Base-by-base conservation (phyloP, 1,140 invertebrate species). In the Drosophila navojoa region DNA sequence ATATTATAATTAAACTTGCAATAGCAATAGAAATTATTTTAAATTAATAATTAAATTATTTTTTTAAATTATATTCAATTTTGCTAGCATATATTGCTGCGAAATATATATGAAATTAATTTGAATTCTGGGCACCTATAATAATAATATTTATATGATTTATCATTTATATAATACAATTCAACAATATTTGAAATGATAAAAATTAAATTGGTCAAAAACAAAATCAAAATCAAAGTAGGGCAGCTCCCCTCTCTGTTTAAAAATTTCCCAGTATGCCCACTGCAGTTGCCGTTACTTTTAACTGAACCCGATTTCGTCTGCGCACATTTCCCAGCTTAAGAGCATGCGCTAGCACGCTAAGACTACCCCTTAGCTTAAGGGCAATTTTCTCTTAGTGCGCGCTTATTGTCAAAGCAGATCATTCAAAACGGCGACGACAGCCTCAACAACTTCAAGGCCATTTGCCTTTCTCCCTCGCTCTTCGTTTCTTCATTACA, bases 401-500 rank as follows among this genome's bases (percentile, higher is more conserved):
- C 6, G 5, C 42, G 16, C 6, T 3, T 15, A 2, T 6, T 9
- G n/a, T 45, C 15, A 1, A 54, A 38, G 13, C 52, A 47, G 70
- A 72, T 72, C 70, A 29, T 52, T 49, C n/a, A 62, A 10, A 10
- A 32, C 47, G 22, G 1, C 27, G 5, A 11, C 15, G 1, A 15
- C 38, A 38, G 32, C 29, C 60, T 87, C 81, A 87, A 87, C 19
- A 38, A 25, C 40, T 67, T 87, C 81, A 87, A 85, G 78, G 82
- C 78, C 78, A 40, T 32, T 49, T 53, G 15, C 49, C 57, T 60
- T 49, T 60, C 4, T 29, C 32, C 2, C 19, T 57, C 13, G 2
- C 19, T 22, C 16, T 32, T 3, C 1, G 22, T 45, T 2, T 9
- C 6, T 45, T 15, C 32, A 62, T 62, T 29, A 10, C 57, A 11